Evolutionary conservation across 1,140 invertebrate genomes (phyloP).

Genomic region (Holcopasites calliopsidis): DNA sequence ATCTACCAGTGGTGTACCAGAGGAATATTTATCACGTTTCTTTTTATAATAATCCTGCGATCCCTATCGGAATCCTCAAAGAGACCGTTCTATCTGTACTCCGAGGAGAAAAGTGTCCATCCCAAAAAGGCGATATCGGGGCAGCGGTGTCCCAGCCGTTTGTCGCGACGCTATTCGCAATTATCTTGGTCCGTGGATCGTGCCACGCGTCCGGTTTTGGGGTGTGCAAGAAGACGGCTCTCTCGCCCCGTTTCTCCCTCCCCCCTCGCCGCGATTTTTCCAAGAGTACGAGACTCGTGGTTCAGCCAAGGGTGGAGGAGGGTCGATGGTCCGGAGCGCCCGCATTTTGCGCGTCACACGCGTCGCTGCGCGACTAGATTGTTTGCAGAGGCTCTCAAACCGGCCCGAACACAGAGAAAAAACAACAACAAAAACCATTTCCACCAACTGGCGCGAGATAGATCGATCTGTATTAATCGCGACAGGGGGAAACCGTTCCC

Average conservation of each 20-base stretch:
- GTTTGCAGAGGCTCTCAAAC: slow-evolving; percentile 81
- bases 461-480: slow-evolving; percentile 25
- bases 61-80: background rate
- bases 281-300: slow-evolving; percentile 35
- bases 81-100: background rate
- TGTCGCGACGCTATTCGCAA: slow-evolving; percentile 79
- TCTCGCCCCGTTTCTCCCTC: slow-evolving; percentile 14
- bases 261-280: slow-evolving; percentile 30
- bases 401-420: slow-evolving; percentile 6
- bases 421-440: slow-evolving; percentile 59
- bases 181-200: slow-evolving; percentile 76
- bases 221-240: slow-evolving; percentile 50
- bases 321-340: slow-evolving; percentile 75
- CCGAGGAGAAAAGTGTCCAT: slow-evolving; percentile 23
- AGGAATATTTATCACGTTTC: too few relatives aligned
- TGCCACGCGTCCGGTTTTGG: slow-evolving; percentile 73
- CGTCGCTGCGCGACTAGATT: slow-evolving; percentile 80
- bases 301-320: slow-evolving; percentile 53
- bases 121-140: slow-evolving; percentile 60
- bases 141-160: slow-evolving; percentile 71
- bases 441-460: slow-evolving; percentile 24
- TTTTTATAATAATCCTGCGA: too few relatives aligned
- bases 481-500: background rate
- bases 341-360: slow-evolving; percentile 80
- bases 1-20: too few relatives aligned